Percentiles rank a stretch among this genome's conserved stretches.
Conservation (phyloP, 2,113 vertebrate genomes). For the human (Homo sapiens) region DNA sequence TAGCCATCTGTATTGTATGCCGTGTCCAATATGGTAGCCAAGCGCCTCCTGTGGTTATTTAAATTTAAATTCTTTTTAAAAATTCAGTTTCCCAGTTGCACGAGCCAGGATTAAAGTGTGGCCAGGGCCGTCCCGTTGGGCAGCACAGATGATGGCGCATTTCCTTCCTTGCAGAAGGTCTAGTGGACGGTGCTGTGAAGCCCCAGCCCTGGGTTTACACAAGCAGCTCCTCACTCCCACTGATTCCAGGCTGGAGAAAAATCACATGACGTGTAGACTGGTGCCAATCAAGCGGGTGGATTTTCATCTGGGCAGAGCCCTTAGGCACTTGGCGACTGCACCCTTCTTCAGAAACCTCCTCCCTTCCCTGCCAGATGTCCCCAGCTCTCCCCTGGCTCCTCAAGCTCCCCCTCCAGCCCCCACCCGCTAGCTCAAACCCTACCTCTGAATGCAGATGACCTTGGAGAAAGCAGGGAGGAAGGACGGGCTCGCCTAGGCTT, state of each 20-base stretch:
- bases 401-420: not conserved
- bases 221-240: not conserved
- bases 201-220: not conserved
- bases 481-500: not conserved
- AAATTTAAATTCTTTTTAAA: not conserved
- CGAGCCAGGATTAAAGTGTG: accelerated
- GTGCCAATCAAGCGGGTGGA: not conserved
- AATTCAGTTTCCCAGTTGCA: too few relatives aligned
- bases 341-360: not conserved
- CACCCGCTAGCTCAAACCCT: not conserved
- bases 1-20: accelerated
- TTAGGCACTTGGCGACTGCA: not conserved
- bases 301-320: accelerated
- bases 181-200: accelerated
- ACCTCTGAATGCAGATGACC: not conserved
- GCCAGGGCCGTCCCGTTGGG: not conserved
- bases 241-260: not conserved
- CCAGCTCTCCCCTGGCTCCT: not conserved
- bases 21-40: accelerated
- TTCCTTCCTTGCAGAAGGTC: not conserved
- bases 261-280: not conserved
- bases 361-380: not conserved
- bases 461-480: not conserved
- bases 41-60: accelerated
- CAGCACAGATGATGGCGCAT: too few relatives aligned